Conservation (phyloP, 2,113 vertebrate species). For the Petrocephalus microphthalmus region DNA sequence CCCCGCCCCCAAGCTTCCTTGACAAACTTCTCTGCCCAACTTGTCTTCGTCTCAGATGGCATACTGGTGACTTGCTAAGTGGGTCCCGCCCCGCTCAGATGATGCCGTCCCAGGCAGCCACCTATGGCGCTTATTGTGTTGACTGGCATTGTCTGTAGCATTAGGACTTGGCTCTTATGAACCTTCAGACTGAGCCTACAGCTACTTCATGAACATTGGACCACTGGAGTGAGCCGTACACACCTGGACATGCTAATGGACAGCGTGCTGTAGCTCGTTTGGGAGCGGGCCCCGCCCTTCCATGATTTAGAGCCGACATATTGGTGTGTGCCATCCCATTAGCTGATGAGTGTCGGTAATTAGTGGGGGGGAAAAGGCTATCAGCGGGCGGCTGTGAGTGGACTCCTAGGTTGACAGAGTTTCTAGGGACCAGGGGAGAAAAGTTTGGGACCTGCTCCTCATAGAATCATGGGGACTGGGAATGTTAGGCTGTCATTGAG, state of each 20-base stretch:
- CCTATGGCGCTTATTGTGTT: not conserved
- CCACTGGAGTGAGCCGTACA: not conserved
- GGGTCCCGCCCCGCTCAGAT: not conserved
- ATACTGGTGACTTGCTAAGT: not conserved
- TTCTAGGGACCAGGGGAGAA: not conserved
- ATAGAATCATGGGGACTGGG: not conserved
- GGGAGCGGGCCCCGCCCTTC: conserved; percentile 41
- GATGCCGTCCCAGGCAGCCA: not conserved
- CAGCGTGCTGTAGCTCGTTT: conserved; percentile 40
- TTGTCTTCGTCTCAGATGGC: not conserved
- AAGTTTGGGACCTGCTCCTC: not conserved
- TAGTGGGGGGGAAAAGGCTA: not conserved
- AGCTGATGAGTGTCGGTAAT: conserved; percentile 68
- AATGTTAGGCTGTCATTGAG: too few relatives aligned
- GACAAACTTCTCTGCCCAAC: not conserved
- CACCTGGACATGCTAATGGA: not conserved
- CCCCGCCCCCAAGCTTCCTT: not conserved
- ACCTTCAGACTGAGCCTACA: not conserved
- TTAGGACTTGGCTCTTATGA: not conserved
- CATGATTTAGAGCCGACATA: conserved; percentile 60
- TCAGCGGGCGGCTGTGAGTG: not conserved
- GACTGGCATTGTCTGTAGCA: not conserved
- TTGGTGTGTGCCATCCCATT: conserved; percentile 73
- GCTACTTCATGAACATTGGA: not conserved
- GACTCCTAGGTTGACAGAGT: not conserved